Evolutionary conservation across 2,888 invertebrate species (phyloP).

Genomic region (Diarsia rubi): DNA sequence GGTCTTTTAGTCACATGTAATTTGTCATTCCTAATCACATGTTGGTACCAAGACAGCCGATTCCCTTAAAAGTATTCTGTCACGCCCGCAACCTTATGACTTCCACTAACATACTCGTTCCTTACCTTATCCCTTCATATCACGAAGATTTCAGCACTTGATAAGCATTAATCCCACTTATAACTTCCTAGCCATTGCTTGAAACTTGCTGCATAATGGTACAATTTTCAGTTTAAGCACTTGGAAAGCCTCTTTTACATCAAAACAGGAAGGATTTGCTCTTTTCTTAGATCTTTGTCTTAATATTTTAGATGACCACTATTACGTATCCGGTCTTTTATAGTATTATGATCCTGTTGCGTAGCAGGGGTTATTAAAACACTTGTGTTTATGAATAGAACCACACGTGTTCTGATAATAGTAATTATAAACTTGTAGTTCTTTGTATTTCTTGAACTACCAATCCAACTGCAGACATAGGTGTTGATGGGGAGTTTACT

Average conservation of each 20-base stretch:
- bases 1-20: no score
- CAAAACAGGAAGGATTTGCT: neutral
- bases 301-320: neutral
- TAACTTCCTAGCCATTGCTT: neutral
- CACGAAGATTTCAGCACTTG: neutral
- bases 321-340: neutral
- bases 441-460: neutral
- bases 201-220: neutral
- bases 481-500: neutral
- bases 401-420: neutral
- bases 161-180: neutral
- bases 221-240: constrained; percentile 28
- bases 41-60: no score
- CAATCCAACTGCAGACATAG: neutral
- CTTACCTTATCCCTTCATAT: no score
- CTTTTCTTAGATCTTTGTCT: constrained; percentile 23
- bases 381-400: neutral
- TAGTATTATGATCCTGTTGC: neutral
- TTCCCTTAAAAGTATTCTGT: no score
- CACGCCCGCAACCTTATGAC: no score
- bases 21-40: no score
- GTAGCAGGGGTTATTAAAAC: neutral
- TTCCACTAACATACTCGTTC: no score
- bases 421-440: neutral
- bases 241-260: constrained; percentile 29